Evolutionary conservation across 2,797 vertebrate genomes (phyloP), one percentile per base, ranked within the genome.

Genomic region (Tokudaia muenninki): DNA sequence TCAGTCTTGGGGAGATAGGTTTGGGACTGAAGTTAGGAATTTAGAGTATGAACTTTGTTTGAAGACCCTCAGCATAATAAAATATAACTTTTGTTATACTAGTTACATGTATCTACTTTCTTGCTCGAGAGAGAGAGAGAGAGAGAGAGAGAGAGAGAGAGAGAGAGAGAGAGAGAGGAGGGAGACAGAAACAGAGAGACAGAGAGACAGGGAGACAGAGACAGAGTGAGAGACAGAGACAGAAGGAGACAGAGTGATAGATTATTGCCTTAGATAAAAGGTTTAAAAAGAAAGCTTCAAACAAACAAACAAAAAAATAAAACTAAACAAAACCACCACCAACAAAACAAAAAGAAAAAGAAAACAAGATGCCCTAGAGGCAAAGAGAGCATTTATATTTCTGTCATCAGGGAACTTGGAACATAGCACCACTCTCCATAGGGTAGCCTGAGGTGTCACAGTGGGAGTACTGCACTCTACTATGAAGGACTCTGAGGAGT

Each of bases 141-240:
- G 0, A 24, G 12, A 19, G 34, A 19, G 0, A 16, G 14, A 3
- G 14, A 5, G 37, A 22, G 3, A 44, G 16, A 11, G 10, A 21
- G 29, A 12, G 22, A 4, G 34, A 37, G 11, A 29, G 6, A 3
- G 44, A 24, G 41, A 29, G 0, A 59, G 6, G 21, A 37, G 7
- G 21, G 22, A 19, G 41, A 11, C 3, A 3, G 22, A 22, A 41
- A 26, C 55, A 5, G 7, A 12, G 9, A 41, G 61, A 63, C 22
- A 2, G 8, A 59, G 7, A 59, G 41, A 41, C 41, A 41, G 41
- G 47, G 47, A 41, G 41, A 41, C 41, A 41, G 41, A n/a, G n/a
- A n/a, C n/a, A n/a, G n/a, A n/a, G n/a, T n/a, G n/a, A n/a, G n/a
- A n/a, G n/a, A 52, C 11, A 50, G 50, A 52, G 52, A 52, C 52